Percentiles rank a stretch among this genome's conserved stretches.
These are phyloP conservation scores for Diplazon laetatorius DNA, from an alignment of 2,888 invertebrate species.

Conservation along the genomic window DNA sequence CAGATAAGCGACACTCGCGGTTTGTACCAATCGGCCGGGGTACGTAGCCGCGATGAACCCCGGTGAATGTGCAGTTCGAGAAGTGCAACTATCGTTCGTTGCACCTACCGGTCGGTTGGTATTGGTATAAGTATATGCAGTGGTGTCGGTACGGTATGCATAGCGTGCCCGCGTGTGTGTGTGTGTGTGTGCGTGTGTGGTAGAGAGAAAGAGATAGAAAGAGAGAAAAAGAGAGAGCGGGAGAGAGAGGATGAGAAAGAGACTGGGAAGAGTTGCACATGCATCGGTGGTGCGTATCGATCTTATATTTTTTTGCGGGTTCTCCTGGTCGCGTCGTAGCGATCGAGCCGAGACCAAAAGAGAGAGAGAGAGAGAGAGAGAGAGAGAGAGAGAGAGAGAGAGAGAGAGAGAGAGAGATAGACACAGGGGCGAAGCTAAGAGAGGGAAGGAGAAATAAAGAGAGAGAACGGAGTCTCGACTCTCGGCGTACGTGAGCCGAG, in stretches of 20 bases:
- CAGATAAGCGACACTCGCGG: not conserved
- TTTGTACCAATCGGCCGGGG: slow-evolving; percentile 25
- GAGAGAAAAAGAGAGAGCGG: slow-evolving; percentile 12
- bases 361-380: slow-evolving; percentile 45
- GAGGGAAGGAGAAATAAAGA: slow-evolving; percentile 45
- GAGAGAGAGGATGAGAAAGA: slow-evolving; percentile 6
- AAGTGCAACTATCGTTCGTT: slow-evolving; percentile 58
- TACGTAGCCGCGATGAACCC: slow-evolving; percentile 35
- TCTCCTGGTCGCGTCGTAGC: slow-evolving; percentile 64
- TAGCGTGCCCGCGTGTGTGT: too few species aligned
- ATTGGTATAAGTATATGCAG: slow-evolving; percentile 41
- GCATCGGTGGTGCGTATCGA: slow-evolving; percentile 64
- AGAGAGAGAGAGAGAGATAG: slow-evolving; percentile 28
- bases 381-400: slow-evolving; percentile 41
- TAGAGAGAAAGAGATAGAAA: slow-evolving; percentile 28
- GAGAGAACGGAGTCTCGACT: slow-evolving; percentile 57
- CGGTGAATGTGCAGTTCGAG: slow-evolving; percentile 46
- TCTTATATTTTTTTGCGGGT: slow-evolving; percentile 65
- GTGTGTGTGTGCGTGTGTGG: too few species aligned
- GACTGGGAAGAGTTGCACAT: slow-evolving; percentile 53
- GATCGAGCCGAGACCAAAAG: slow-evolving; percentile 55
- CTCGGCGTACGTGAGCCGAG: slow-evolving; percentile 62
- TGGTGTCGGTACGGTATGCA: slow-evolving; percentile 19
- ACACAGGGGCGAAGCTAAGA: slow-evolving; percentile 40
- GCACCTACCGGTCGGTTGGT: slow-evolving; percentile 42